These are phyloP conservation scores for Pygoscelis antarcticus DNA, from an alignment of 2,113 vertebrate species.

Conservation along the genomic window DNA sequence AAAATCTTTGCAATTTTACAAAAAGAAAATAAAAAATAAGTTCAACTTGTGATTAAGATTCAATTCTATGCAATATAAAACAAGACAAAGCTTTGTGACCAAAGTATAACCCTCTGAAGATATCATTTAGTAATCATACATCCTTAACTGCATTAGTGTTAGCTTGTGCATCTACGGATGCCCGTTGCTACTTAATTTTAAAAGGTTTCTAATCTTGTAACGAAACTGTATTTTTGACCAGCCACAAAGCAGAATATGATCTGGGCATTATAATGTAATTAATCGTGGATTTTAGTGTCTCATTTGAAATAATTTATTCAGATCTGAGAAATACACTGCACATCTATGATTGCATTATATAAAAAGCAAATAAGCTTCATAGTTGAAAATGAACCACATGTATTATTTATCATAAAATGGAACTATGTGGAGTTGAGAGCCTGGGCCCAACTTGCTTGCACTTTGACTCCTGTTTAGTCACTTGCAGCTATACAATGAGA, in stretches of 20 bases:
- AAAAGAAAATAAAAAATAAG: background rate
- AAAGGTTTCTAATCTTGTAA: conserved; percentile 58
- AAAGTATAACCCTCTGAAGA: background rate
- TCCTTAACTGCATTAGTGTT: conserved; percentile 16
- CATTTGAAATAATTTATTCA: conserved; percentile 54
- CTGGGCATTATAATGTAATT: conserved; percentile 47
- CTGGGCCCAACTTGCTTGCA: background rate
- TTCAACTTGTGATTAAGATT: background rate
- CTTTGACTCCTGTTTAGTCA: background rate
- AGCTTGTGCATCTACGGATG: background rate
- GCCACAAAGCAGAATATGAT: conserved; percentile 38
- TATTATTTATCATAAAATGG: conserved; percentile 8
- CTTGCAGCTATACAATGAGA: background rate
- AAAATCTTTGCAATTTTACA: background rate
- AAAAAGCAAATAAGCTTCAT: conserved; percentile 44
- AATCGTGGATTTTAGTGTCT: conserved; percentile 40
- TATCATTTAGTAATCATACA: background rate
- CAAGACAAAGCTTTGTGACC: background rate
- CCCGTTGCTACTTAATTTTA: conserved; percentile 39
- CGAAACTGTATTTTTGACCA: conserved; percentile 42
- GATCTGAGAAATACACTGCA: conserved; percentile 26
- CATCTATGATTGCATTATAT: conserved; percentile 27
- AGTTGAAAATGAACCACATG: background rate
- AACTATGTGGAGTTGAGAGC: background rate
- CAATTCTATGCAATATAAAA: background rate